Conservation (phyloP, 2,888 invertebrate genomes). For the Neocrepidodera transversa region DNA sequence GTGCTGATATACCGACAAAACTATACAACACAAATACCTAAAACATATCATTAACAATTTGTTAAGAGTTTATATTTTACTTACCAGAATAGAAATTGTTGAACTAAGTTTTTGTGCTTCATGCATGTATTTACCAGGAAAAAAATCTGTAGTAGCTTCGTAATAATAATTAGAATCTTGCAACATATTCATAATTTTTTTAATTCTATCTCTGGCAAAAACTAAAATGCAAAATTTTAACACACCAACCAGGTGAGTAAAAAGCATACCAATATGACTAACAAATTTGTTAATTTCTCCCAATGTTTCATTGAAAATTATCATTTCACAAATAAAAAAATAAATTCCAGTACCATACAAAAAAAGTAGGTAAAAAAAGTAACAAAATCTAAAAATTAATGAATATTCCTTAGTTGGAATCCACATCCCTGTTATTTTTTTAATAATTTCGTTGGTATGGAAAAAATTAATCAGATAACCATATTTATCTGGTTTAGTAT, state of each 20-base stretch:
- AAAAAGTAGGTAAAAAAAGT: constrained; percentile 12
- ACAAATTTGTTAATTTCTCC: constrained; percentile 29
- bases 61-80: not conserved
- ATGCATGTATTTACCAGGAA: constrained; percentile 32
- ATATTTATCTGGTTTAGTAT: not conserved
- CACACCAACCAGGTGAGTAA: constrained; percentile 43
- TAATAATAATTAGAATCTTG: constrained; percentile 29
- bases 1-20: constrained; percentile 40
- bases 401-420: constrained; percentile 17
- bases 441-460: constrained; percentile 21
- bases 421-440: constrained; percentile 29
- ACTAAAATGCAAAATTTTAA: constrained; percentile 40
- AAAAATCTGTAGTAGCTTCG: constrained; percentile 28
- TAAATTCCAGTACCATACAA: constrained; percentile 17
- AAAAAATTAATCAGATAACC: constrained; percentile 29
- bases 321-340: constrained; percentile 28
- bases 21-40: constrained; percentile 38
- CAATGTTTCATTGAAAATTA: constrained; percentile 28
- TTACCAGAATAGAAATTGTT: constrained; percentile 23
- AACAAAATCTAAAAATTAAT: constrained; percentile 11
- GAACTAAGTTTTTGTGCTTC: constrained; percentile 26
- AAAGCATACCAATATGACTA: constrained; percentile 42
- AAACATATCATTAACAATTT: constrained; percentile 4
- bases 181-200: constrained; percentile 24
- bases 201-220: constrained; percentile 18